Conservation (phyloP, 2,888 invertebrate species). For the Aleiodes testaceus region DNA sequence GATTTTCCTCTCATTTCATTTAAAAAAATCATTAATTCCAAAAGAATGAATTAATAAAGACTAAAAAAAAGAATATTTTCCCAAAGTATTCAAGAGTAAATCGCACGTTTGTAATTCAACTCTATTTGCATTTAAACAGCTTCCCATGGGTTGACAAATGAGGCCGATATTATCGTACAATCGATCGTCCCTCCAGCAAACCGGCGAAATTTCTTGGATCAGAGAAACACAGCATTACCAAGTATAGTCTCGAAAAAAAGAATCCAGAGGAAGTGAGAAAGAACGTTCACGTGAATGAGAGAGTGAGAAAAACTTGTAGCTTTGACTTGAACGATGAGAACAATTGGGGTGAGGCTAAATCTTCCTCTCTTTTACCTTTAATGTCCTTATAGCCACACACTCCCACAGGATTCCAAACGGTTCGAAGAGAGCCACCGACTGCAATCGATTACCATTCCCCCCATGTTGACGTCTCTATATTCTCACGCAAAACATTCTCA, state of each 20-base stretch:
- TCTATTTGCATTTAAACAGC: conserved; percentile 67
- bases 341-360: conserved; percentile 26
- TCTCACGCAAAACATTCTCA: conserved; percentile 51
- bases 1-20: neutral
- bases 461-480: conserved; percentile 52
- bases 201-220: conserved; percentile 25
- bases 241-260: conserved; percentile 6
- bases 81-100: neutral
- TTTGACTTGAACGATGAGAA: conserved; percentile 27
- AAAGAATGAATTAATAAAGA: neutral
- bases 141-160: conserved; percentile 66
- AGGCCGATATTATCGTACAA: conserved; percentile 68
- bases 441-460: conserved; percentile 52
- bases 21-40: neutral
- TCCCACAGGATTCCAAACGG: conserved; percentile 49
- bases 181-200: conserved; percentile 57
- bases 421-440: conserved; percentile 23
- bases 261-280: conserved; percentile 4
- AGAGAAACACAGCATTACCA: neutral
- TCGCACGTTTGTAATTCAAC: conserved; percentile 32
- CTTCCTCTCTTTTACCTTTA: conserved; percentile 3
- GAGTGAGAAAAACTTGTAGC: conserved; percentile 30
- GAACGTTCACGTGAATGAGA: conserved; percentile 1
- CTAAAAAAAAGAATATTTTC: neutral
- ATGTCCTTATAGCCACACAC: conserved; percentile 26